Evolutionary conservation across 2,888 invertebrate species (phyloP), one percentile per base, ranked within the genome.

Genomic region (Ellobium chinense): DNA sequence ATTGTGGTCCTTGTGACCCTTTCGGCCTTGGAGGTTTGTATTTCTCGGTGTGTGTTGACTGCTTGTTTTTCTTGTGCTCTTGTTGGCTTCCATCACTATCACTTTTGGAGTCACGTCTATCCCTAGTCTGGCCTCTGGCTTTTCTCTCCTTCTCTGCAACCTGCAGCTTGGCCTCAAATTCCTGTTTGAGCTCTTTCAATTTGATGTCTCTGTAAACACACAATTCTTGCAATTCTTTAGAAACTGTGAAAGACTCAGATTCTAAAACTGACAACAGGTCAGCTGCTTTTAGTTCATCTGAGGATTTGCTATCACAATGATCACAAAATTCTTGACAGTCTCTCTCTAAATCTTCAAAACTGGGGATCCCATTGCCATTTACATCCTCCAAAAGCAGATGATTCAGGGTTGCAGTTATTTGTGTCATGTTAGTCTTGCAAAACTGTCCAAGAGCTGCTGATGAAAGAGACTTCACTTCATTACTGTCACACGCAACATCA

Each of bases 331-430:
- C 29, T 9, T 24, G 2, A 63, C 66, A 56, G 36, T 76, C 56
- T 65, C 39, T 46, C 31, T 54, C 76, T 27, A 76, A 27, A 56
- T 76, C 56, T 31, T 65, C 12, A 54, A 54, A 65, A n/a, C 1
- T 76, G 27, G 1, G 21, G 12, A n/a, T n/a, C 2, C 37, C 46
- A 36, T n/a, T 60, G 27, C 37, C n/a, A 31, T 39, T 34, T 1
- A 37, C 46, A 63, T 37, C n/a, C 21, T 14, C 21, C 12, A 63
- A 7, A 39, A 46, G 46, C 7, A 63, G 63, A 58, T 39, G 63
- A 74, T 27, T 63, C 18, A 63, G 29, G 46, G 12, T 31, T 1
- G 34, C 36, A 46, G 46, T 46, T 46, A 46, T 12, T 18, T 46
- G 46, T 46, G 46, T 18, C 18, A 7, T 46, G 9, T 46, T 18